These are phyloP conservation scores for Eumaeus atala DNA, from an alignment of 1,140 invertebrate species.

Conservation along the genomic window DNA sequence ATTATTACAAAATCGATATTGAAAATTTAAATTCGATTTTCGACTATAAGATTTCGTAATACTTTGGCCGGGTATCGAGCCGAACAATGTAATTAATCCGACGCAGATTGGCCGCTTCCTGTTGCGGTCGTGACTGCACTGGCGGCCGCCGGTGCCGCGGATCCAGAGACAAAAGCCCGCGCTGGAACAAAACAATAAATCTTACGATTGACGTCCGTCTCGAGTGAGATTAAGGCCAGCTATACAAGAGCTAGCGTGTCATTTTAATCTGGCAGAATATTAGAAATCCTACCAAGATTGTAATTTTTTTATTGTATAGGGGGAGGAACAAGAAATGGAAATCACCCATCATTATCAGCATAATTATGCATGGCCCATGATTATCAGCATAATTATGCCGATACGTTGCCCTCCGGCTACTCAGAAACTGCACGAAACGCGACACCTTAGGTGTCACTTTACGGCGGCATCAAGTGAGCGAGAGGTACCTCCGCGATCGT, in stretches of 20 bases:
- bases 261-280: too few species aligned
- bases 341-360: too few species aligned
- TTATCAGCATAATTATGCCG: too few species aligned
- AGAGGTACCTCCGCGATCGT: too few species aligned
- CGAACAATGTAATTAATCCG: constrained; percentile 31
- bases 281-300: too few species aligned
- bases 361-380: too few species aligned
- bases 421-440: too few species aligned
- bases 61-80: background rate
- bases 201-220: constrained; percentile 25
- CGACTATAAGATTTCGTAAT: background rate
- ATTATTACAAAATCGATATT: background rate
- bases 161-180: constrained; percentile 35
- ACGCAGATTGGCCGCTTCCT: constrained; percentile 33
- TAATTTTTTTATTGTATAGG: too few species aligned
- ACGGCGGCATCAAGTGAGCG: too few species aligned
- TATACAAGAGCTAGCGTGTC: background rate
- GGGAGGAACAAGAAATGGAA: too few species aligned
- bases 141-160: constrained; percentile 26
- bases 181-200: constrained; percentile 34
- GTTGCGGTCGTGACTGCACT: constrained; percentile 33
- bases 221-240: constrained; percentile 6
- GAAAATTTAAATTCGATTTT: background rate
- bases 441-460: too few species aligned
- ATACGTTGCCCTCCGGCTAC: too few species aligned